Percentiles rank a stretch among this genome's conserved stretches.
These are phyloP conservation scores for Phortica variegata DNA, from an alignment of 1,140 invertebrate species.

Conservation along the genomic window DNA sequence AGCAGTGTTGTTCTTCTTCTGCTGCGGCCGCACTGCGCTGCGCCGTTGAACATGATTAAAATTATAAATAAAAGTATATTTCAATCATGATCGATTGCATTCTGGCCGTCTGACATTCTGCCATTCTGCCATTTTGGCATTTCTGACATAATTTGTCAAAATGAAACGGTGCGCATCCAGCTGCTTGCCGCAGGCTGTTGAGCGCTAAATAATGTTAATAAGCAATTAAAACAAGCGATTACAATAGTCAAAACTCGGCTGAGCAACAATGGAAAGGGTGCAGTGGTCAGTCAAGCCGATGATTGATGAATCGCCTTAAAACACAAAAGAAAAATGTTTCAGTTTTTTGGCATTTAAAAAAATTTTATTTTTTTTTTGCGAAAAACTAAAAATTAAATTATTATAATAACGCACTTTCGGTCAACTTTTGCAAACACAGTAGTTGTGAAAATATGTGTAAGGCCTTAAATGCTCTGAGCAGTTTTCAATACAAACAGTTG, in stretches of 20 bases:
- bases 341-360: conserved; percentile 19
- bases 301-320: conserved; percentile 45
- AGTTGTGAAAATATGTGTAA: too few relatives aligned
- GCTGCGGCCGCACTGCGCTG: background rate
- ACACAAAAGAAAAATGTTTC: conserved; percentile 24
- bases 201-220: conserved; percentile 51
- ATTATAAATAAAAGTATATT: conserved; percentile 20
- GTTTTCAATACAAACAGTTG: too few relatives aligned
- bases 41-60: conserved; percentile 13
- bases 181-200: too few relatives aligned
- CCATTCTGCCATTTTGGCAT: too few relatives aligned
- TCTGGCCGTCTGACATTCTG: too few relatives aligned
- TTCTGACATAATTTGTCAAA: conserved; percentile 43
- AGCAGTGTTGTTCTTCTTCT: conserved; percentile 28
- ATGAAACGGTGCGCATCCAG: too few relatives aligned
- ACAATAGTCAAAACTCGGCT: conserved; percentile 2
- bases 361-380: too few relatives aligned
- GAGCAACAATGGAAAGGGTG: conserved; percentile 24
- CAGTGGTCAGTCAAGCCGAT: conserved; percentile 22
- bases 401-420: too few relatives aligned
- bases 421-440: too few relatives aligned
- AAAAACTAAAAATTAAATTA: conserved; percentile 20
- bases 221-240: conserved; percentile 29
- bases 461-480: too few relatives aligned
- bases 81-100: conserved; percentile 39